These are phyloP conservation scores for Hypotaenidia okinawae DNA, from an alignment of 2,797 vertebrate species.

Conservation along the genomic window DNA sequence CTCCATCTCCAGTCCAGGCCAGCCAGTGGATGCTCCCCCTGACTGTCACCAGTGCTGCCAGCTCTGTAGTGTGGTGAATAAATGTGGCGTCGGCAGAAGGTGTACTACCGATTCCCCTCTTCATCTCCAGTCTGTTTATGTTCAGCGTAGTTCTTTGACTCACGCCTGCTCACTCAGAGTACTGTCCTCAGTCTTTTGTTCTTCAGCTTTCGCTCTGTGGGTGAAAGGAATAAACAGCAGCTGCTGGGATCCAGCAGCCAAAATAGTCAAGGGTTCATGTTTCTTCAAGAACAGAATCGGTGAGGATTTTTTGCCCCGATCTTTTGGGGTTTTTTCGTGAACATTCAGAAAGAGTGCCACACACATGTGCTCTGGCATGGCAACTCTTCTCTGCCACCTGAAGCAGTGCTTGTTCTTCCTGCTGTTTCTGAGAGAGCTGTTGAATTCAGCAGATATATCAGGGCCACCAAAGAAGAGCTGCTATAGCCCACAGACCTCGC, in stretches of 20 bases:
- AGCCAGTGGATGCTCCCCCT: background rate
- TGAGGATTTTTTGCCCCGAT: background rate
- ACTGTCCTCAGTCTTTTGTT: constrained; percentile 10
- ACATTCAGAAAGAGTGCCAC: background rate
- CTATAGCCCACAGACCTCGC: background rate
- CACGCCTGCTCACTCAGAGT: background rate
- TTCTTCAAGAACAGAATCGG: background rate
- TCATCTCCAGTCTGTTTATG: background rate
- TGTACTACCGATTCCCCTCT: background rate
- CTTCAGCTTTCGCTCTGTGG: constrained; percentile 4
- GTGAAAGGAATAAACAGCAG: constrained; percentile 42
- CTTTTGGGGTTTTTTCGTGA: background rate
- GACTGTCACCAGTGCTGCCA: background rate
- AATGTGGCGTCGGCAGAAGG: background rate
- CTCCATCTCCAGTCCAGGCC: background rate
- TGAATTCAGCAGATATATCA: background rate
- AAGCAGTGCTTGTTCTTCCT: background rate
- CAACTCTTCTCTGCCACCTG: background rate
- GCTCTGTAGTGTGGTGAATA: background rate
- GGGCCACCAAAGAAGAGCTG: background rate
- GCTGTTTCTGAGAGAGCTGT: background rate
- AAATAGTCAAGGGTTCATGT: constrained; percentile 10
- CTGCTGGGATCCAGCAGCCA: background rate
- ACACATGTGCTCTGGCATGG: rapidly evolving
- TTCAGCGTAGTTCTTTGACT: background rate